These are phyloP conservation scores for Ennomos quercinarius DNA, from an alignment of 2,888 invertebrate species.

Conservation along the genomic window DNA sequence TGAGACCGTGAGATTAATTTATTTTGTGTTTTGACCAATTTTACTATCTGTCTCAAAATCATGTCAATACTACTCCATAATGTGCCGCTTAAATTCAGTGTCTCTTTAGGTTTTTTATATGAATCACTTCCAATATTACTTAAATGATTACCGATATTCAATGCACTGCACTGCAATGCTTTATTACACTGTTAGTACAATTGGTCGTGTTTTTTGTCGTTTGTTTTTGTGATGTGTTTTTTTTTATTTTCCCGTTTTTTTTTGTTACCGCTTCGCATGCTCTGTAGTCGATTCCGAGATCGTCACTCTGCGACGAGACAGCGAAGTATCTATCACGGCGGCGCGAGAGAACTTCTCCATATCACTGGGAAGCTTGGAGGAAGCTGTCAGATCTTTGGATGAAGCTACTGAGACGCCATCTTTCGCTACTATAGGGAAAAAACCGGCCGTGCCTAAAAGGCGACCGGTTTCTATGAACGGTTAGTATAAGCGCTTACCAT, in stretches of 20 bases:
- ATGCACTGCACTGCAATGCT: too few species aligned
- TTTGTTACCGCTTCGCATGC: conserved; percentile 64
- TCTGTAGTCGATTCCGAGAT: conserved; percentile 77
- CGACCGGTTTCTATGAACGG: conserved; percentile 87
- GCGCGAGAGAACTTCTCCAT: conserved; percentile 81
- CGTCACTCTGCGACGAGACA: conserved; percentile 82
- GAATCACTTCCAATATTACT: too few species aligned
- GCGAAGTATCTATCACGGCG: conserved; percentile 74
- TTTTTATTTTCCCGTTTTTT: conserved; percentile 53
- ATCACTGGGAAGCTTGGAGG: conserved; percentile 79
- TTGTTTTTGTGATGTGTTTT: conserved; percentile 36
- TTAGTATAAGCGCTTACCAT: conserved; percentile 52
- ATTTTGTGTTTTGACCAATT: not conserved
- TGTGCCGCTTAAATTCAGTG: too few species aligned
- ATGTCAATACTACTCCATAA: too few species aligned
- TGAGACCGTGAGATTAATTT: not conserved
- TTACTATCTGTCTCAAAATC: not conserved
- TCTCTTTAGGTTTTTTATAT: too few species aligned
- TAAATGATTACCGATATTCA: too few species aligned
- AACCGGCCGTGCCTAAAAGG: conserved; percentile 81
- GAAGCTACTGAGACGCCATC: conserved; percentile 72
- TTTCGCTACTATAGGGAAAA: conserved; percentile 79
- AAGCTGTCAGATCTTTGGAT: conserved; percentile 75
- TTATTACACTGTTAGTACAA: too few species aligned
- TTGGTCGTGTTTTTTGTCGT: too few species aligned